Base-by-base conservation (phyloP, 2,113 vertebrate species). In the Xiphophorus hellerii region DNA sequence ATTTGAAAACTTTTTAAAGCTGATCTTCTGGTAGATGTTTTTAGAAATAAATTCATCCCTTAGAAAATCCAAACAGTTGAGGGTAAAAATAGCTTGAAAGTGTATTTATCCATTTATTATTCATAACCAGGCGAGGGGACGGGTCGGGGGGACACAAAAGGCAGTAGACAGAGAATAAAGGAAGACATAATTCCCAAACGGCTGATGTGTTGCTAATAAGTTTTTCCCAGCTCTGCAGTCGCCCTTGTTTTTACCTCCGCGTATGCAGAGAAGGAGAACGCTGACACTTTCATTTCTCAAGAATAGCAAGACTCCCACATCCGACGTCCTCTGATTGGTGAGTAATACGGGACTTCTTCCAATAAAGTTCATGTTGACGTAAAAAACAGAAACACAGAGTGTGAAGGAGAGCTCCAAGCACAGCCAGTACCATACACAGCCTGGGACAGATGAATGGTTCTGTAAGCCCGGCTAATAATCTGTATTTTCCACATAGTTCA, bases 31-130 rank as follows among this genome's bases (percentile, higher is more conserved):
- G 28, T 70, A 39, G 66, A 70, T 20, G 15, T 28, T 29, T 69
- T 39, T 27, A 48, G 7, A 9, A 72, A 79, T 58, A 31, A 29
- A 69, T 71, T 58, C 63, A 31, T n/a, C 58, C 27, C 11, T 65
- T 28, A 51, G 35, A 81, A 82, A 82, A 66, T 31, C 65, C 72
- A 74, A 65, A 69, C 58, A 54, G 35, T 58, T 51, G 5, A 37
- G 66, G 54, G 62, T 73, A 62, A 88, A 84, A 81, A 61, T 64
- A 44, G 28, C 67, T 81, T 69, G 2, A 71, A 83, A 77, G 42
- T 30, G 44, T 68, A 66, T 68, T 80, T 30, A 37, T 76, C 54
- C 27, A 65, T 86, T 69, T 62, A 89, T 87, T 79, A 89, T 88
- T 87, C 22, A 90, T 74, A 33, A 69, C 61, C 66, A 79, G 77